phyloP scores from a whole-genome alignment of 2,888 invertebrate genomes.

The Oscheius onirici region DNA sequence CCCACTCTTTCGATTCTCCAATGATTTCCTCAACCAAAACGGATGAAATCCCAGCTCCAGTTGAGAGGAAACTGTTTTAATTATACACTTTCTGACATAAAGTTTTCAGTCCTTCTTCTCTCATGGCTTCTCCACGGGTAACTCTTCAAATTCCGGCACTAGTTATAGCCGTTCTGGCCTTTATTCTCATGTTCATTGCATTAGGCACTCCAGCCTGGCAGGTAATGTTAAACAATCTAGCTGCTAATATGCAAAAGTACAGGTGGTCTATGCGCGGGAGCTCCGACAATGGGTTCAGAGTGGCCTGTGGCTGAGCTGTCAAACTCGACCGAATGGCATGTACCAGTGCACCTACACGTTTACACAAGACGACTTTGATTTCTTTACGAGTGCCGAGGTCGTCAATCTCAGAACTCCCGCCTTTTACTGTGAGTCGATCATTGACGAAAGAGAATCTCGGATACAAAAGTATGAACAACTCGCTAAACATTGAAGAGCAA shows the following conservation, averaged over 20 bases:
- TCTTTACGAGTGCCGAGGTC: slow-evolving; percentile 65
- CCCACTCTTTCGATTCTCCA: neutral
- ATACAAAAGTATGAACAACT: too few species aligned
- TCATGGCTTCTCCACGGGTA: slow-evolving; percentile 28
- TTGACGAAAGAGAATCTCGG: too few species aligned
- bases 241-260: neutral
- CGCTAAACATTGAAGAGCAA: too few species aligned
- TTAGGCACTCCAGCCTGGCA: slow-evolving; percentile 63
- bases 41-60: neutral
- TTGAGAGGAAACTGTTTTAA: neutral
- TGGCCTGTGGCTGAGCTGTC: slow-evolving; percentile 68
- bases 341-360: slow-evolving; percentile 70
- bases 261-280: slow-evolving; percentile 63
- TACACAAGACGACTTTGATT: slow-evolving; percentile 63
- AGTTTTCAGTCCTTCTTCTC: neutral
- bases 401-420: slow-evolving; percentile 65
- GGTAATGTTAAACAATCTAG: slow-evolving; percentile 29
- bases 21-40: slow-evolving; percentile 21
- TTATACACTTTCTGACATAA: neutral
- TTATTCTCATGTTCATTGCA: slow-evolving; percentile 59
- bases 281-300: slow-evolving; percentile 68
- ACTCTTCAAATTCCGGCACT: slow-evolving; percentile 54
- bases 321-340: slow-evolving; percentile 68
- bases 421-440: slow-evolving; percentile 65
- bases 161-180: slow-evolving; percentile 57